Evolutionary conservation across 2,113 vertebrate genomes (phyloP), one percentile per base, ranked within the genome.

Genomic region (Oenanthe oenanthe): DNA sequence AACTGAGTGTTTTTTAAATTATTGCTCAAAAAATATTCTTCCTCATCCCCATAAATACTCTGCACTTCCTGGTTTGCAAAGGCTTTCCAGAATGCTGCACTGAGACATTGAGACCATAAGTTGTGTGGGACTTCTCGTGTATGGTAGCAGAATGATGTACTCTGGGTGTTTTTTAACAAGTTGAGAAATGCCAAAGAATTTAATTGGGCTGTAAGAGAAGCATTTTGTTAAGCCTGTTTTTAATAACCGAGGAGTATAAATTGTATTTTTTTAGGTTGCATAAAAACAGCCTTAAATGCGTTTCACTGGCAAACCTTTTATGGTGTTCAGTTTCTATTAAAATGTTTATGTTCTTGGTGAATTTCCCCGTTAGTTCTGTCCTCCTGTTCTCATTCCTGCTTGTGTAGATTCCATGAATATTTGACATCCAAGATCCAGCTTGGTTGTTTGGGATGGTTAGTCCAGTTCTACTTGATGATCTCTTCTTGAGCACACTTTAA

Each of bases 101-200:
- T 94, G 91, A 96, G 86, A 47, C 72, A 80, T 13, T 28, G 85
- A 92, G 79, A 93, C 92, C 96, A 90, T 85, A 93, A 87, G 92
- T 94, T 96, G 95, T 94, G 90, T 96, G 92, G 89, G 95, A 93
- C 88, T 96, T 86, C 67, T 85, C 53, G 1, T 95, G 96, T 91
- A 78, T 71, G 79, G 94, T 92, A 95, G 75, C 89, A 92, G 91
- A 94, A 90, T 88, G 67, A 92, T 96, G 67, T 92, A 92, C 92
- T 89, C 85, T 87, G 86, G 53, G 85, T 93, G 62, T 81, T 92
- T 92, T 96, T 95, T 78, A 96, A 38, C 95, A 82, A 88, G 91
- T 92, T 83, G 88, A 92, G 76, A 93, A 93, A 86, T 91, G 92
- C 80, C 93, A 94, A 73, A 84, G 76, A 73, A 92, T 96, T 94